Conservation (phyloP, 2,113 vertebrate genomes). For the Nerophis ophidion region DNA sequence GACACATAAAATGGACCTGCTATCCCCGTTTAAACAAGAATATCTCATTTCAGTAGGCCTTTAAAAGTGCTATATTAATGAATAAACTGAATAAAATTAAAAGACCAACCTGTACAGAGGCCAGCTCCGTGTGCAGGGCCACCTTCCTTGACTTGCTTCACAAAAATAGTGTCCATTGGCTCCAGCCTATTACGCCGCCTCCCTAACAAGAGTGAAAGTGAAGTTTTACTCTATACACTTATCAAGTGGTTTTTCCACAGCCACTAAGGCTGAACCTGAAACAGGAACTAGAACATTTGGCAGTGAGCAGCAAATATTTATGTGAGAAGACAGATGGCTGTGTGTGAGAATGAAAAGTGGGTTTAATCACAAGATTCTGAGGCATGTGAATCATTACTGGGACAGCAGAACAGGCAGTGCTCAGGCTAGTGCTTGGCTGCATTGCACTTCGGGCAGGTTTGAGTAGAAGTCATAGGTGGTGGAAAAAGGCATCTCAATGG, state of each 20-base stretch:
- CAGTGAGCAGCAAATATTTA: constrained; percentile 6
- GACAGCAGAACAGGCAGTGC: constrained; percentile 17
- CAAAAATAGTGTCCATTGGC: constrained; percentile 98
- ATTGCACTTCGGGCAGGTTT: constrained; percentile 4
- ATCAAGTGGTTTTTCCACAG: not conserved
- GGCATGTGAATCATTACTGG: constrained; percentile 16
- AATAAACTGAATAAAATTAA: not conserved
- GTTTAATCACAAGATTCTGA: constrained; percentile 18
- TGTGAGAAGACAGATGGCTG: constrained; percentile 5
- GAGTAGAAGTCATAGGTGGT: constrained; percentile 27
- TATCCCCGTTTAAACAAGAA: too few relatives aligned
- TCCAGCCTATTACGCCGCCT: constrained; percentile 86
- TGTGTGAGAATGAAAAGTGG: constrained; percentile 18
- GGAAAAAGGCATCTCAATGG: constrained; percentile 5
- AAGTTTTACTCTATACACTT: not conserved
- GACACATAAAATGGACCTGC: too few relatives aligned
- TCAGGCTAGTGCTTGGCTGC: constrained; percentile 9
- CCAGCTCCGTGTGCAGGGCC: constrained; percentile 89
- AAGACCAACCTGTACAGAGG: constrained; percentile 86
- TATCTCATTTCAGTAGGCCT: too few relatives aligned
- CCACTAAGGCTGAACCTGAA: constrained; percentile 5
- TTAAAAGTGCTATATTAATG: too few relatives aligned
- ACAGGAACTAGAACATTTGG: not conserved
- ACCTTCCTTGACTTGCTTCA: constrained; percentile 95
- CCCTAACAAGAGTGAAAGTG: constrained; percentile 63